Evolutionary conservation across 2,888 invertebrate genomes (phyloP).

Genomic region (Agrochola macilenta): DNA sequence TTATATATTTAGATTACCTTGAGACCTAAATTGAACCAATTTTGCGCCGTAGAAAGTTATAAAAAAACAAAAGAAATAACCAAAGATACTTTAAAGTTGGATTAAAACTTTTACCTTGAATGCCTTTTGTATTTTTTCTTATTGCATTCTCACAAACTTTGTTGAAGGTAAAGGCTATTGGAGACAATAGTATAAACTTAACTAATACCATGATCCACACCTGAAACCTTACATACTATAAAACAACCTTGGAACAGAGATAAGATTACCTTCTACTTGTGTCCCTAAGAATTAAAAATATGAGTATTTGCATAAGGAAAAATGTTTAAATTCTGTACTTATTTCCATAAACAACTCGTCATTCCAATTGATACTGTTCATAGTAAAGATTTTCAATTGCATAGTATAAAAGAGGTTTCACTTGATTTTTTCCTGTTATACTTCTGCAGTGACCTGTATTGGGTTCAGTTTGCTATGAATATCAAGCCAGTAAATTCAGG

Average conservation of each 20-base stretch:
- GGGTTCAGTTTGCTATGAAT: neutral
- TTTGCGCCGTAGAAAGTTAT: conserved; percentile 20
- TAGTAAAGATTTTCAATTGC: neutral
- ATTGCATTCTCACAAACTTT: conserved; percentile 10
- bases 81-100: neutral
- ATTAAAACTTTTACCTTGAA: conserved; percentile 27
- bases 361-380: neutral
- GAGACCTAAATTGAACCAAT: conserved; percentile 33
- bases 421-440: neutral
- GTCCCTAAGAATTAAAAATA: conserved; percentile 44
- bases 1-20: conserved; percentile 73
- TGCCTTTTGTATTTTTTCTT: conserved; percentile 2
- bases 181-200: neutral
- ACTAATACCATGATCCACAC: conserved; percentile 25
- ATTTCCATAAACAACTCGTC: conserved; percentile 6
- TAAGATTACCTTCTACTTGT: conserved; percentile 66
- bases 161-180: conserved; percentile 35
- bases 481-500: neutral
- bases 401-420: no score
- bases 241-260: conserved; percentile 70
- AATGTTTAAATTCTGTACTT: conserved; percentile 11
- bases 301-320: conserved; percentile 49
- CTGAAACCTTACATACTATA: conserved; percentile 64
- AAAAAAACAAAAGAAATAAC: neutral
- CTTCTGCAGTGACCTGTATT: neutral